A percentile compares a stretch with the other conserved stretches of the same genome.
These are phyloP conservation scores for Aptenodytes patagonicus DNA, from an alignment of 2,113 vertebrate species.

Conservation along the genomic window DNA sequence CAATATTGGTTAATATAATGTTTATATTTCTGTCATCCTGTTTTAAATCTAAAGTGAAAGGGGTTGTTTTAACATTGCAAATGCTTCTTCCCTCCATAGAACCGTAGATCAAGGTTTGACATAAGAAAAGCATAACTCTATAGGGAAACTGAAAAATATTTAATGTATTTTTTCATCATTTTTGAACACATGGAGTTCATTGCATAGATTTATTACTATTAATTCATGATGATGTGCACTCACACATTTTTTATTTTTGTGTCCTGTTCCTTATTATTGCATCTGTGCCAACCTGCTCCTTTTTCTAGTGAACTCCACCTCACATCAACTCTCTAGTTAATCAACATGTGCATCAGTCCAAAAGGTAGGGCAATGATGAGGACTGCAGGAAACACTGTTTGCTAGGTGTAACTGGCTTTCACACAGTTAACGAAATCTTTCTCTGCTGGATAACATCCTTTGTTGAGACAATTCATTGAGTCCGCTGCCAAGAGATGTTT, in stretches of 20 bases:
- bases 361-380: neutral
- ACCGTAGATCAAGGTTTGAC: slow-evolving; percentile 37
- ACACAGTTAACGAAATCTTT: neutral
- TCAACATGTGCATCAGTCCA: neutral
- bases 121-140: slow-evolving; percentile 2
- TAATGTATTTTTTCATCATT: slow-evolving; percentile 43
- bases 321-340: neutral
- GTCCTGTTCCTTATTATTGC: neutral
- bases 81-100: neutral
- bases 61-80: slow-evolving; percentile 15
- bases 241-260: neutral
- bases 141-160: slow-evolving; percentile 35
- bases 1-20: slow-evolving; percentile 8
- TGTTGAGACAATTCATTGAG: neutral
- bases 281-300: neutral
- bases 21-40: slow-evolving; percentile 39
- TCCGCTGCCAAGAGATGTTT: neutral
- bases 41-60: slow-evolving; percentile 38
- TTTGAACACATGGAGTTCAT: slow-evolving; percentile 47
- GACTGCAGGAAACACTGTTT: neutral
- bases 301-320: neutral
- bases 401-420: neutral
- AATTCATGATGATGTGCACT: neutral
- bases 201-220: neutral
- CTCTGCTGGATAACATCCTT: neutral